Conservation (phyloP, 2,113 vertebrate species). For the Protobothrops mucrosquamatus region DNA sequence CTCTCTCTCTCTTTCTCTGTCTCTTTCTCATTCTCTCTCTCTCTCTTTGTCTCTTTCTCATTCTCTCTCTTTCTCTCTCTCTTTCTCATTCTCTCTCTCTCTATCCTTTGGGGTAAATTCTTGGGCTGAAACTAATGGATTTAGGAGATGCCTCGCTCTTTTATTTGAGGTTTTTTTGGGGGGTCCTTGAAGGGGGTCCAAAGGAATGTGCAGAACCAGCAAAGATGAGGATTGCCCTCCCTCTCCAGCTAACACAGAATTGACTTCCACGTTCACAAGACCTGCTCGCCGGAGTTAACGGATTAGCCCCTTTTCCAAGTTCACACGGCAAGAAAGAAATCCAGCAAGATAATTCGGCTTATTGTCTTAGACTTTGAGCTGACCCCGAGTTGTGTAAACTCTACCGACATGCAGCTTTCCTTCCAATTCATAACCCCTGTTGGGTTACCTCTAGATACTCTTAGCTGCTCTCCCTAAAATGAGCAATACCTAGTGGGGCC, state of each 20-base stretch:
- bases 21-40: background rate
- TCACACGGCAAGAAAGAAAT: background rate
- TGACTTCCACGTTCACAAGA: background rate
- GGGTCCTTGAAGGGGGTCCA: background rate
- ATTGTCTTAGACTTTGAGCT: background rate
- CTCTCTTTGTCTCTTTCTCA: fast-evolving
- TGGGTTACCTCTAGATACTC: background rate
- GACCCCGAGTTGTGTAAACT: background rate
- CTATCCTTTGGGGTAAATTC: background rate
- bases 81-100: background rate
- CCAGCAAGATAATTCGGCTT: background rate
- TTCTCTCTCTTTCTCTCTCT: too few relatives aligned
- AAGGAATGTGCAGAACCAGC: background rate
- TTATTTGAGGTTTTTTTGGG: background rate
- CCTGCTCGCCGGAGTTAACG: background rate
- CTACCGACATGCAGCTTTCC: too few relatives aligned
- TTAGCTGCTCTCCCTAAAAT: background rate
- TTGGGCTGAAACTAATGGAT: background rate
- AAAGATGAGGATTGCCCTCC: background rate
- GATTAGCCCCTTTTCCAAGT: background rate
- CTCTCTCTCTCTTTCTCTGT: background rate
- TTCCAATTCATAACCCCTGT: background rate
- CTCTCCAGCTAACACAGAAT: background rate
- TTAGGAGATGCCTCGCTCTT: background rate
- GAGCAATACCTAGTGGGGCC: background rate